Evolutionary conservation across 2,888 invertebrate genomes (phyloP).

Genomic region (Hoplodrina blanda): DNA sequence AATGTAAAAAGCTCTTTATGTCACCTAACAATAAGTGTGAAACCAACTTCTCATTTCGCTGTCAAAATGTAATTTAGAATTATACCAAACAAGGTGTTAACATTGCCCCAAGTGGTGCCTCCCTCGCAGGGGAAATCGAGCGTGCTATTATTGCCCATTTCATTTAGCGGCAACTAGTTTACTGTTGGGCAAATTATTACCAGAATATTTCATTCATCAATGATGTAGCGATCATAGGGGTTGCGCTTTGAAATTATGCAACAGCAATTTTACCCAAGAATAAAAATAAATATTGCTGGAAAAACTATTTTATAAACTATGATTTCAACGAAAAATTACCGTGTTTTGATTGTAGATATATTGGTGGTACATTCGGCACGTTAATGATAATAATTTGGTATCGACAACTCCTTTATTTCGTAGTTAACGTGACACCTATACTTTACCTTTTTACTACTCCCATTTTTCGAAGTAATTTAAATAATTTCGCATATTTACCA

Average conservation of each 20-base stretch:
- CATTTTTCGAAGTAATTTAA: no score
- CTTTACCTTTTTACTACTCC: no score
- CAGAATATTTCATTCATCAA: constrained; percentile 36
- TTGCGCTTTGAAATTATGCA: constrained; percentile 6
- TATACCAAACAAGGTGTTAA: constrained; percentile 47
- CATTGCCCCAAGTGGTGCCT: constrained; percentile 26
- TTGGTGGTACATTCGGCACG: no score
- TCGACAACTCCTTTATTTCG: no score
- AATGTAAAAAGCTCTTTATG: no score
- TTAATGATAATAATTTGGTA: no score
- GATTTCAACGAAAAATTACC: background rate
- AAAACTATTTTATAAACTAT: no score
- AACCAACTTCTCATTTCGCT: constrained; percentile 1
- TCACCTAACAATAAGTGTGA: background rate
- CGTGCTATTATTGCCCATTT: constrained; percentile 50
- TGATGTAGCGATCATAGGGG: background rate
- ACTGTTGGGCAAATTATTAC: constrained; percentile 33
- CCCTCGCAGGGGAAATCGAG: constrained; percentile 53
- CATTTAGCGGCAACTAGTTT: constrained; percentile 55
- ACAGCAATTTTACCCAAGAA: background rate
- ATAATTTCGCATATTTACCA: no score
- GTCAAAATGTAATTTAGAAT: constrained; percentile 32
- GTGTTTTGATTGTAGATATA: background rate
- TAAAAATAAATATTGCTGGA: no score
- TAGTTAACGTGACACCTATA: no score